Percentiles rank a stretch among this genome's conserved stretches.
phyloP scores from a whole-genome alignment of 2,797 vertebrate species.

The Hoplostethus atlanticus region DNA sequence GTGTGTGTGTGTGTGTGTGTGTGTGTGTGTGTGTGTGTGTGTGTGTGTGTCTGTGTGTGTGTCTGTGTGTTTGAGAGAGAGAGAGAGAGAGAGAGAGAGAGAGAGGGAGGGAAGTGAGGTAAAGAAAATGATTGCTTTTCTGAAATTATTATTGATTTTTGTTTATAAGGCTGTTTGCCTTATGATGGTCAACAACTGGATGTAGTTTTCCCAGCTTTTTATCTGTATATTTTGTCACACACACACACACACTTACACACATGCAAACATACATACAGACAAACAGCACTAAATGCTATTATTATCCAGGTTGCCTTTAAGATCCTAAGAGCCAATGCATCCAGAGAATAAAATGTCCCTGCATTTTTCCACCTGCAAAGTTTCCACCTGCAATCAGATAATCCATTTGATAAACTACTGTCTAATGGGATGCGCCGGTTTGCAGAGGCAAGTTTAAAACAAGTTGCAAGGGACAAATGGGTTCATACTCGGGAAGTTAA shows the following conservation, averaged over 20 bases:
- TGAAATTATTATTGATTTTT: too few relatives aligned
- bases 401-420: too few relatives aligned
- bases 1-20: slow-evolving; percentile 2
- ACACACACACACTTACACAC: not conserved
- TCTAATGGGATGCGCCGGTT: too few relatives aligned
- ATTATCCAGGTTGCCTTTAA: too few relatives aligned
- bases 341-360: too few relatives aligned
- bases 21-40: slow-evolving; percentile 25
- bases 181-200: not conserved
- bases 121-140: not conserved
- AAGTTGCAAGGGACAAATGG: too few relatives aligned
- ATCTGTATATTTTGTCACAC: not conserved
- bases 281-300: not conserved
- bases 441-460: too few relatives aligned
- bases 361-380: too few relatives aligned
- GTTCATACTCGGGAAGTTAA: too few relatives aligned
- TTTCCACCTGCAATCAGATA: too few relatives aligned
- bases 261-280: not conserved
- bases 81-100: not conserved
- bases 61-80: slow-evolving; percentile 24
- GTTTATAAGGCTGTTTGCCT: not conserved
- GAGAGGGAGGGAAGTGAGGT: not conserved
- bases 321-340: too few relatives aligned
- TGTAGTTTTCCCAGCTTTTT: too few relatives aligned
- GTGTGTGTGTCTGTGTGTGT: not conserved